Percentiles rank a stretch among this genome's conserved stretches.
These are phyloP conservation scores for Actinia tenebrosa DNA, from an alignment of 64 coral and sea anemone genomes.

Conservation along the genomic window DNA sequence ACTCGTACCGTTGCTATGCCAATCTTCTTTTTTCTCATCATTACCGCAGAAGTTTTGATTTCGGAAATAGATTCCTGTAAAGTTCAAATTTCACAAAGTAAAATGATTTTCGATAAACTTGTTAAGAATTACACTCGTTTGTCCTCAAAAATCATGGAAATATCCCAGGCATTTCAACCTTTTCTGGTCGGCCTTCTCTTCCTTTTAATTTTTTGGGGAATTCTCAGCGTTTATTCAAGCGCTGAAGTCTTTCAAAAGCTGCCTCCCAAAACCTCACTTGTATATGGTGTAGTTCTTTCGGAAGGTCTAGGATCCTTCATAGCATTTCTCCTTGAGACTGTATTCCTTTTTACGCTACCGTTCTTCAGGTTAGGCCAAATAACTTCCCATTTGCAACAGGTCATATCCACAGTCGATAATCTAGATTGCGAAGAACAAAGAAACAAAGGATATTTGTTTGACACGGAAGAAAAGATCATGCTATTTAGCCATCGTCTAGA, in stretches of 20 bases:
- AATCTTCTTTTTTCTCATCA: slow-evolving; percentile 55
- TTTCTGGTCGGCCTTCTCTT: slow-evolving; percentile 43
- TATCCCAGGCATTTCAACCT: slow-evolving; percentile 48
- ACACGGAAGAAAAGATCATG: slow-evolving; percentile 39
- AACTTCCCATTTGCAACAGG: slow-evolving; percentile 28
- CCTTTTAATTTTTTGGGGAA: slow-evolving; percentile 53
- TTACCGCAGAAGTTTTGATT: slow-evolving; percentile 49
- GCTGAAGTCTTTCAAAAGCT: slow-evolving; percentile 52
- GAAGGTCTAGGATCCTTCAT: slow-evolving; percentile 37
- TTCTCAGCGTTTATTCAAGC: slow-evolving; percentile 57
- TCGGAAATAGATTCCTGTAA: slow-evolving; percentile 43
- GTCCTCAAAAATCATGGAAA: background rate
- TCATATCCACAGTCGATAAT: slow-evolving; percentile 33
- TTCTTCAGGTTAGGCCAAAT: slow-evolving; percentile 44
- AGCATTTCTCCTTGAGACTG: slow-evolving; percentile 49
- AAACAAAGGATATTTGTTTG: slow-evolving; percentile 10
- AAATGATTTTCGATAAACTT: no score
- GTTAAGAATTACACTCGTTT: no score
- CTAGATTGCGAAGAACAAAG: slow-evolving; percentile 49
- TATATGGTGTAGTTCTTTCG: slow-evolving; percentile 33
- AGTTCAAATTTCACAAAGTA: slow-evolving; percentile 20
- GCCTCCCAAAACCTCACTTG: background rate
- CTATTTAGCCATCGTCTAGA: slow-evolving; percentile 44
- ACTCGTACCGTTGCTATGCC: slow-evolving; percentile 58
- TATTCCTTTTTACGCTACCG: slow-evolving; percentile 44